These are phyloP conservation scores for Diplodus puntazzo DNA, from an alignment of 2,797 vertebrate genomes.

Conservation along the genomic window DNA sequence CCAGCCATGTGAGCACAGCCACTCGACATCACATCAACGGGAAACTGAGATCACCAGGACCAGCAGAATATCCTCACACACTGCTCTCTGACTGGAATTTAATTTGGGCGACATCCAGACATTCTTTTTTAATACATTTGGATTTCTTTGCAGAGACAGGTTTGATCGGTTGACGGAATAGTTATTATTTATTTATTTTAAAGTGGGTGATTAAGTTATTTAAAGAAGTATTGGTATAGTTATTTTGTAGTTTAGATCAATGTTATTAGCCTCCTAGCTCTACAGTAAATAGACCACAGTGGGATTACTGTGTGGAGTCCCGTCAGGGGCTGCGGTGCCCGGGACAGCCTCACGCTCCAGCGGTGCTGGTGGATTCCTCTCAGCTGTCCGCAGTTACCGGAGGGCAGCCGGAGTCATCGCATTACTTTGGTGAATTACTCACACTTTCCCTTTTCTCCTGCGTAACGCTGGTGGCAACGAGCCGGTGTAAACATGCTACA, in stretches of 20 bases:
- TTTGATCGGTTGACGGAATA: not conserved
- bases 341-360: conserved; percentile 37
- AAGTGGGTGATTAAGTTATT: not conserved
- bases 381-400: conserved; percentile 34
- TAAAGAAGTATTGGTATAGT: not conserved
- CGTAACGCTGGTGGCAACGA: conserved; percentile 10
- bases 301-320: not conserved
- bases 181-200: not conserved
- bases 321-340: not conserved
- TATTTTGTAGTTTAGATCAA: not conserved
- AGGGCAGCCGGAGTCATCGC: conserved; percentile 38
- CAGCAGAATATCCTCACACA: not conserved
- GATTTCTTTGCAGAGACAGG: not conserved
- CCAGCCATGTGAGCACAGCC: conserved; percentile 55
- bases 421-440: conserved; percentile 24
- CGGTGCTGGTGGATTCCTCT: conserved; percentile 11
- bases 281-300: not conserved
- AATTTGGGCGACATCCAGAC: not conserved
- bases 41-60: conserved; percentile 39
- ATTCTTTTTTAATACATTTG: not conserved
- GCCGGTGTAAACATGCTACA: conserved; percentile 81
- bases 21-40: conserved; percentile 44
- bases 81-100: conserved; percentile 7
- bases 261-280: not conserved
- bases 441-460: not conserved